These are phyloP conservation scores for Mungos mungo DNA, from an alignment of 2,113 vertebrate species.

Conservation along the genomic window DNA sequence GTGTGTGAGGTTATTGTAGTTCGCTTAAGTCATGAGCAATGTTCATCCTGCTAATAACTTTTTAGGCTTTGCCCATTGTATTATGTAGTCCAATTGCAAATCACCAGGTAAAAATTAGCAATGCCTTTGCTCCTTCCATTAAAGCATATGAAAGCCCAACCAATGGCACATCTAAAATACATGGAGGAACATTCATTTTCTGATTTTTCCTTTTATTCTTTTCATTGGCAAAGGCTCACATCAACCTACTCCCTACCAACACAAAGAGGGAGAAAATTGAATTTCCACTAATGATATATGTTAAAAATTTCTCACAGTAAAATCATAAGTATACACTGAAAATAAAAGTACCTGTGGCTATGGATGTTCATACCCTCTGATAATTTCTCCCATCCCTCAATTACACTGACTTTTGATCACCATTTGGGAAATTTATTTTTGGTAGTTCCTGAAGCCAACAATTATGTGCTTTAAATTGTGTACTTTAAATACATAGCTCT, in stretches of 20 bases:
- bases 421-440: constrained; percentile 64
- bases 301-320: not conserved
- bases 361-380: not conserved
- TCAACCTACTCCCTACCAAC: not conserved
- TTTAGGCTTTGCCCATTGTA: not conserved
- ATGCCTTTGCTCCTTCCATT: not conserved
- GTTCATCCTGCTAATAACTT: not conserved
- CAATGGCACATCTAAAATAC: not conserved
- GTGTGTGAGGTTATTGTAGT: not conserved
- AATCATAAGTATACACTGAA: not conserved
- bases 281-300: constrained; percentile 22
- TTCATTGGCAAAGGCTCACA: not conserved
- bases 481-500: not conserved
- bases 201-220: not conserved
- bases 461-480: constrained; percentile 43
- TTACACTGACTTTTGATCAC: constrained; percentile 18
- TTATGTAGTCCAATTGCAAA: not conserved
- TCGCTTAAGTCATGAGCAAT: constrained; percentile 36
- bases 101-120: constrained; percentile 6
- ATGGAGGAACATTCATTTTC: not conserved
- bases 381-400: constrained; percentile 17
- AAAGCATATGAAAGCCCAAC: not conserved
- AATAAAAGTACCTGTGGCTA: not conserved
- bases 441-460: constrained; percentile 47
- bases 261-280: not conserved